Percentiles rank a stretch among this genome's conserved stretches.
These are phyloP conservation scores for Ceryle rudis DNA, from an alignment of 2,797 vertebrate species.

Conservation along the genomic window DNA sequence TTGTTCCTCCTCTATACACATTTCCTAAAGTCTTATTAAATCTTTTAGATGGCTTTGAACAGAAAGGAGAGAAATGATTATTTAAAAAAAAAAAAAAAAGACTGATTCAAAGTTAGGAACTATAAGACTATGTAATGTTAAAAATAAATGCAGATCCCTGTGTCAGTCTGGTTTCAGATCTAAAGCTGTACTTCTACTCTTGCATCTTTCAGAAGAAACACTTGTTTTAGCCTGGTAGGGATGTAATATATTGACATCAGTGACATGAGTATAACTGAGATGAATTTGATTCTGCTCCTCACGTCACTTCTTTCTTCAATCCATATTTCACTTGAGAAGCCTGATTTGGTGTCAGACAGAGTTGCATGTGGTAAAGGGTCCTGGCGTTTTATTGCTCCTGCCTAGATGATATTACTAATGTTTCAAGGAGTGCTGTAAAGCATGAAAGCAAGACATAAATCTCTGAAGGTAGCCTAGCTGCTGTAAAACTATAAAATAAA, in stretches of 20 bases:
- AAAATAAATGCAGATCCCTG: background rate
- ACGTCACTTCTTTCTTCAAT: background rate
- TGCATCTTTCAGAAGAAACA: background rate
- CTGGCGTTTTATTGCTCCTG: constrained; percentile 46
- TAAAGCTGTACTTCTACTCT: background rate
- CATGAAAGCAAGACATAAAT: constrained; percentile 57
- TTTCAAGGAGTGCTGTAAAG: constrained; percentile 57
- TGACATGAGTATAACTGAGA: background rate
- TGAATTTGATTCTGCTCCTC: constrained; percentile 43
- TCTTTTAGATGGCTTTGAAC: background rate
- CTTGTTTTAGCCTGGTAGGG: background rate
- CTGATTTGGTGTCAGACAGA: constrained; percentile 58
- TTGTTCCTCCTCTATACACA: background rate
- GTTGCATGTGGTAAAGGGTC: constrained; percentile 26
- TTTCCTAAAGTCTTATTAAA: constrained; percentile 4
- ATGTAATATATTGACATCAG: constrained; percentile 37
- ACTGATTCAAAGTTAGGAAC: background rate
- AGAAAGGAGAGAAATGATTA: background rate
- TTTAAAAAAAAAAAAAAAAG: background rate
- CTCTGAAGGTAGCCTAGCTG: constrained; percentile 5
- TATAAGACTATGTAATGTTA: background rate
- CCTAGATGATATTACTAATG: constrained; percentile 55
- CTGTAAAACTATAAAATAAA: constrained; percentile 39
- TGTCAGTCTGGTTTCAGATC: background rate
- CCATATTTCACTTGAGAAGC: constrained; percentile 48